Base-by-base conservation (phyloP, 2,113 vertebrate species). In the Nothobranchius furzeri region DNA sequence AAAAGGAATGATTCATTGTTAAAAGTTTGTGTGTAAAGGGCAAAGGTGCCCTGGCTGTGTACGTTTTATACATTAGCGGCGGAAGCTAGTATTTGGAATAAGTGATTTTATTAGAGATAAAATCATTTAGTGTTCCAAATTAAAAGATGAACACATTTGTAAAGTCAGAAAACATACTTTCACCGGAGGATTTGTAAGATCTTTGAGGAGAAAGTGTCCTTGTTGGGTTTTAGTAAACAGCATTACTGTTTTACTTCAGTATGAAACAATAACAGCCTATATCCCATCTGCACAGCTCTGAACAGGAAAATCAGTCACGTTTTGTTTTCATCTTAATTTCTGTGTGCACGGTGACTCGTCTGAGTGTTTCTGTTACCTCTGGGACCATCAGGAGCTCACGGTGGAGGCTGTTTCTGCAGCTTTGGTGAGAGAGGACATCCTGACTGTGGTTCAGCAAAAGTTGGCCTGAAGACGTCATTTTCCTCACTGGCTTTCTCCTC, bases 341-440 rank as follows among this genome's bases (percentile, higher is more conserved):
- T 17, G 47, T 52, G 6, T 51, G n/a, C 43, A 9, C 10, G 12
- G 43, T 11, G 10, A 11, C 9, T 45, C 43, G 2, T 9, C 43
- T 43, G 35, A 54, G 1, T 2, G 6, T 43, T 25, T 46, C 12
- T 4, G 5, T 70, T 73, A 80, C 81, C 68, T 82, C 14, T 76
- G 47, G 10, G 12, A 53, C 6, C 0, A 1, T 68, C 6, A 1
- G 4, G 59, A 57, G 2, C 30, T 50, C 25, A 9, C 7, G 0
- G 15, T 14, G 0, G 35, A 45, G 25, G 43, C 12, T 70, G 49
- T 17, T 55, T 82, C 8, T 9, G 55, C 43, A n/a, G 1, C 4
- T 30, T 30, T 30, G 30, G 30, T 30, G 30, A 30, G 30, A 30
- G 30, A 30, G 30, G 30, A 30, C 30, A 30, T 3, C 30, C 51